phyloP scores from a whole-genome alignment of 2,888 invertebrate genomes.

The Leptogaster cylindrica region DNA sequence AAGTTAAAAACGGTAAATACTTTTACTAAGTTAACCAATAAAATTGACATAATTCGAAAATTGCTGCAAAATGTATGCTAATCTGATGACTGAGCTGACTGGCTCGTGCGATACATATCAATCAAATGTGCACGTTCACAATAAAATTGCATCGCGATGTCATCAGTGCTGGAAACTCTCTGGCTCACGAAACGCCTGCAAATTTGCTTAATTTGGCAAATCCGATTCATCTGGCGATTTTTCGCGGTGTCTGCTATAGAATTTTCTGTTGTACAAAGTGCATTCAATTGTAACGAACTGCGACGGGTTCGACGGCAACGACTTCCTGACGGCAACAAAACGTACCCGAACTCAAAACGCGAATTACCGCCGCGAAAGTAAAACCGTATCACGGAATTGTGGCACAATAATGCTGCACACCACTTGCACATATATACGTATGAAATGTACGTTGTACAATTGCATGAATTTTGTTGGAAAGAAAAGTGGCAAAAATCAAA shows the following conservation, averaged over 20 bases:
- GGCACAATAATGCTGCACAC: background rate
- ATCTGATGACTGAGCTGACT: background rate
- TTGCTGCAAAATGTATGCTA: background rate
- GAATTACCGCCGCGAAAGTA: slow-evolving; percentile 11
- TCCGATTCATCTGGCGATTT: background rate
- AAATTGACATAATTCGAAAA: background rate
- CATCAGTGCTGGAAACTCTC: background rate
- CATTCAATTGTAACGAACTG: slow-evolving; percentile 16
- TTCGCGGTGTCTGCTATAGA: background rate
- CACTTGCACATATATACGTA: background rate
- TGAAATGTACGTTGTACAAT: background rate
- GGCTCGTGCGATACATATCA: slow-evolving; percentile 9
- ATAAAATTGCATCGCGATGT: background rate
- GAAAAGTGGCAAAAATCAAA: slow-evolving; percentile 1
- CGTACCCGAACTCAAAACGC: slow-evolving; percentile 1
- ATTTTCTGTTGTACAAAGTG: slow-evolving; percentile 23
- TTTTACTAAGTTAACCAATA: background rate
- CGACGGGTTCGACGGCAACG: slow-evolving; percentile 11
- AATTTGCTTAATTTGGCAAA: background rate
- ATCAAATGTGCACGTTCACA: slow-evolving; percentile 4
- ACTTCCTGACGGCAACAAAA: slow-evolving; percentile 26
- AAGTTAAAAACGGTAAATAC: too few relatives aligned
- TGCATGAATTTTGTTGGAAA: background rate
- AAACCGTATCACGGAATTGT: background rate
- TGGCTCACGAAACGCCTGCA: background rate